These are phyloP conservation scores for Tyrannus savana DNA, from an alignment of 2,113 vertebrate species.

Conservation along the genomic window DNA sequence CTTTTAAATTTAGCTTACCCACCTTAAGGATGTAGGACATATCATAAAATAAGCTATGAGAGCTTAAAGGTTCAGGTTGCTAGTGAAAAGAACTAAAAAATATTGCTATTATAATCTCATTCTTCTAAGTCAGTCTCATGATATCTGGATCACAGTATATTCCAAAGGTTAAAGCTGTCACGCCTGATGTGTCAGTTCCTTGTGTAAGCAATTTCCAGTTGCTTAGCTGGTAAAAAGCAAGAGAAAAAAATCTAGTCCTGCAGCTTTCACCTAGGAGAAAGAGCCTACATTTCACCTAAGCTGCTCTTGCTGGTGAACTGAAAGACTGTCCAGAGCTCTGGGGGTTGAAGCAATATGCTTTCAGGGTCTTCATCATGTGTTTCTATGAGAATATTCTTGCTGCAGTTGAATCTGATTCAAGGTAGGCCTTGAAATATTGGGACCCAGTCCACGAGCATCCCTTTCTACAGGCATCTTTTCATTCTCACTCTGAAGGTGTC, in stretches of 20 bases:
- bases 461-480: background rate
- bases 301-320: background rate
- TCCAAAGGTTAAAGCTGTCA: slow-evolving; percentile 22
- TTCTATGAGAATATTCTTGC: background rate
- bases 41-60: background rate
- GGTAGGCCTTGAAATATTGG: background rate
- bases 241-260: background rate
- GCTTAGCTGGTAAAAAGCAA: background rate
- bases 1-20: background rate
- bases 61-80: background rate
- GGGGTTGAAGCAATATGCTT: background rate
- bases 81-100: background rate
- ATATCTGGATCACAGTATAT: background rate
- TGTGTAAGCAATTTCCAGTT: slow-evolving; percentile 16
- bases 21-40: background rate
- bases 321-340: background rate
- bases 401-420: background rate
- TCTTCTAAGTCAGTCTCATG: background rate
- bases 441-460: background rate
- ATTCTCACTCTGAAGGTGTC: background rate
- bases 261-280: background rate
- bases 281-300: background rate
- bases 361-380: background rate
- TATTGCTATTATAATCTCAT: slow-evolving; percentile 8
- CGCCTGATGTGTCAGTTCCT: background rate